Base-by-base conservation (phyloP, 2,888 invertebrate species). In the Xylophagus ater region DNA sequence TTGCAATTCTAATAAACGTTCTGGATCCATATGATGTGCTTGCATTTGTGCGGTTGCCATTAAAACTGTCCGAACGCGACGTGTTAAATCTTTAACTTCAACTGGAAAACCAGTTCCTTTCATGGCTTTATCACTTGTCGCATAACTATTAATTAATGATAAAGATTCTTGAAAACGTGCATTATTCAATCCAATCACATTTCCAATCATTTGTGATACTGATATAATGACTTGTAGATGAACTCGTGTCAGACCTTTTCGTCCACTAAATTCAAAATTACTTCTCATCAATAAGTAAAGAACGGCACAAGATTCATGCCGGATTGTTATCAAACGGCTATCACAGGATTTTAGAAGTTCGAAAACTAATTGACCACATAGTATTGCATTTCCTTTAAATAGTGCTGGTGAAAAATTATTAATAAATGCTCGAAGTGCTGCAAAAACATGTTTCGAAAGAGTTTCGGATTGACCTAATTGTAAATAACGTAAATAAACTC, bases 211-310 rank as follows among this genome's bases (percentile, higher is more conserved):
- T 63, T 92, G 86, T 1, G 94, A 94, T 10, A 96, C 89, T 0
- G 93, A 89, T 54, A 96, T 92, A 47, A 94, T 93, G 21, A 93
- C 89, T 75, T 92, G 90, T 33, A 90, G 67, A 56, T 92, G 92
- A 1, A 93, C 90, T 47, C 93, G 69, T 1, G 88, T 92, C 45
- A 93, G 71, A 41, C 83, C 84, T 49, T 84, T 84, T 25, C 83
- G 75, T 37, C 78, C 74, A 32, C 82, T 84, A 58, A 86, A 88
- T 57, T 93, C 90, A 67, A 87, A 94, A 69, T 93, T 93, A 56
- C 87, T 87, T 48, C 92, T 73, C 92, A 94, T 92, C 21, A 94
- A 71, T 35, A 92, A 69, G 65, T 93, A 94, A 3, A 94, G 70
- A 18, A 92, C 78, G 31, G 90, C 90, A 53, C 90, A 90, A 1